Conservation (phyloP, 2,113 vertebrate genomes). For the Callaeas wilsoni region DNA sequence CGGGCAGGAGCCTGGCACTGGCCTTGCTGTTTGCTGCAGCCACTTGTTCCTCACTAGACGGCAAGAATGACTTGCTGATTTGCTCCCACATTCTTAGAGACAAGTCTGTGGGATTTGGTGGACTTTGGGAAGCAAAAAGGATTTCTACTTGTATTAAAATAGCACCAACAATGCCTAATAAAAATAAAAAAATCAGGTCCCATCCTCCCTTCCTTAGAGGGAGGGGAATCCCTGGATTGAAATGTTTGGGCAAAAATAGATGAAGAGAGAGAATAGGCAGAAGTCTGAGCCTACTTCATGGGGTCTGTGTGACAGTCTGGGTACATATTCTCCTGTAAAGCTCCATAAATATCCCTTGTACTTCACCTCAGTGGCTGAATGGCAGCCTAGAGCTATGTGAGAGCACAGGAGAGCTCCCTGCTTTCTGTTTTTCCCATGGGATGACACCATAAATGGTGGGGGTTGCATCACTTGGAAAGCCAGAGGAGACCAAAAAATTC, state of each 20-base stretch:
- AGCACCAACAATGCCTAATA: accelerated
- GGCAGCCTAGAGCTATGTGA: neutral
- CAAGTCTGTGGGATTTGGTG: neutral
- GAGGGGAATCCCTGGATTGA: neutral
- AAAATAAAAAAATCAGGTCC: neutral
- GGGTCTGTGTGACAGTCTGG: neutral
- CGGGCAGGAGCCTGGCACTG: neutral
- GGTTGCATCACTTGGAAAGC: neutral
- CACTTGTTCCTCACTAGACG: neutral
- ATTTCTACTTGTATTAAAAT: neutral
- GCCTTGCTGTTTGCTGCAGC: neutral
- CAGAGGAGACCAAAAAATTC: neutral
- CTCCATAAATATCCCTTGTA: neutral
- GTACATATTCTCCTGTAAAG: neutral
- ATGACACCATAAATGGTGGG: neutral
- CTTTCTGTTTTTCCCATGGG: neutral
- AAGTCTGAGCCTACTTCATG: neutral
- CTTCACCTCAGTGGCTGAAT: neutral
- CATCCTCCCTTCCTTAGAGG: neutral
- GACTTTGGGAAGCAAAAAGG: neutral
- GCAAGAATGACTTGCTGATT: neutral
- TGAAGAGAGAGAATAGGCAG: neutral
- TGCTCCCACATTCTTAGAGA: neutral
- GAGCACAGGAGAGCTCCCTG: neutral
- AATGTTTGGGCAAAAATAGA: neutral